Conservation (phyloP, 2,797 vertebrate species). For the Iguana delicatissima region DNA sequence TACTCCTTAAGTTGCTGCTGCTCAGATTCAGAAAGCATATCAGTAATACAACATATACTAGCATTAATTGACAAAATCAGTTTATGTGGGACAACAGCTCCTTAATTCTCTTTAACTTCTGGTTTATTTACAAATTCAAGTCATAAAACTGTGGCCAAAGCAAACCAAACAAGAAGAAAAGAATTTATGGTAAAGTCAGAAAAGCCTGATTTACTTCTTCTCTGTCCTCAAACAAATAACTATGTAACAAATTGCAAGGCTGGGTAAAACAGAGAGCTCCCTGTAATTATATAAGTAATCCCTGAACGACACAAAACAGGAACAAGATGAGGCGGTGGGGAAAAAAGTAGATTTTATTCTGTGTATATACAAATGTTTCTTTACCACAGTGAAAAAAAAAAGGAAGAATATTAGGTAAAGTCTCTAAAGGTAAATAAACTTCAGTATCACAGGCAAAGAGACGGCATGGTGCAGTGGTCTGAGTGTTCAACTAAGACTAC, state of each 20-base stretch:
- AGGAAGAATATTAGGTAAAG: neutral
- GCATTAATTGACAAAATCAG: neutral
- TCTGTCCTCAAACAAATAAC: neutral
- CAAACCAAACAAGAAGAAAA: neutral
- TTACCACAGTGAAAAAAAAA: neutral
- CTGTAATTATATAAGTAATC: neutral
- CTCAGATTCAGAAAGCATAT: conserved; percentile 1
- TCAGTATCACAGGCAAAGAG: neutral
- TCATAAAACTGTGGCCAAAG: neutral
- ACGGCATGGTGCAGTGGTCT: no score
- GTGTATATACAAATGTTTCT: neutral
- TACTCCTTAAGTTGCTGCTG: neutral
- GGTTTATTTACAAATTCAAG: conserved; percentile 4
- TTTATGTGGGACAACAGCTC: neutral
- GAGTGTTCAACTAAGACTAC: no score
- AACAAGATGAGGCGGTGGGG: no score
- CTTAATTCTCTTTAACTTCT: conserved; percentile 5
- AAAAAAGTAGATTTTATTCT: neutral
- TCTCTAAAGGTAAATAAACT: neutral
- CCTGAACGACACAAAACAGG: neutral
- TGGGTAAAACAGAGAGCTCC: neutral
- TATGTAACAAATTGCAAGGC: neutral
- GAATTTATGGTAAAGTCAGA: neutral
- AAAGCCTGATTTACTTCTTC: neutral
- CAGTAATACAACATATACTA: neutral